Evolutionary conservation across 2,888 invertebrate genomes (phyloP), one percentile per base, ranked within the genome.

Genomic region (Gibbula magus): DNA sequence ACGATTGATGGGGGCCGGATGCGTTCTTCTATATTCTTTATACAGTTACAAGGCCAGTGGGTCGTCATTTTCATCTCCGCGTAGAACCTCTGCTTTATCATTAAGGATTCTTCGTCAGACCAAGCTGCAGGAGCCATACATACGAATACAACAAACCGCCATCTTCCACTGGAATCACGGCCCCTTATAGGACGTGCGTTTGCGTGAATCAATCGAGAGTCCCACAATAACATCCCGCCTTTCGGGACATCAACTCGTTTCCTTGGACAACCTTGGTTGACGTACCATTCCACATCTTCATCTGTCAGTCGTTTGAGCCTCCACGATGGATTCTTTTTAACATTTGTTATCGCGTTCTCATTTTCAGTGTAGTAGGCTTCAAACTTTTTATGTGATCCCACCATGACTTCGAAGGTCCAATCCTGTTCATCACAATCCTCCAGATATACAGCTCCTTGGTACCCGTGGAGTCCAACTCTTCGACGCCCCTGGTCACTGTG

Each of bases 221-320:
- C 90, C 91, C 91, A 91, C 8, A 91, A 80, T 2, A 90, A 86
- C 82, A 91, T 86, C 4, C 89, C 90, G 0, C 91, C 91, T 78
- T 88, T 88, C 0, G 90, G 89, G 10, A 88, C 88, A 0, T 89
- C 81, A 13, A 91, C 84, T 22, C 89, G 80, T 70, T 83, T 86
- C 7, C 85, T 67, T 35, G 20, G 45, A 79, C 90, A 90, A 2
- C 88, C 88, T 66, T 83, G 83, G 7, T 80, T 53, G 25, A 77
- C 74, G 52, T 84, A 87, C 82, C 88, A 87, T 29, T 85, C 80
- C 1, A 86, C 61, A n/a, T 88, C 86, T 10, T 85, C 78, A 7
- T 85, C 79, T 18, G 76, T 76, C 1, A 89, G 76, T 2, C 66
- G 22, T 84, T 86, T 61, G 82, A 86, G 22, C 85, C 83, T 18